Percentiles rank a stretch among this genome's conserved stretches.
These are phyloP conservation scores for Pseudotriccus pelzelni DNA, from an alignment of 2,797 vertebrate species.

Conservation along the genomic window DNA sequence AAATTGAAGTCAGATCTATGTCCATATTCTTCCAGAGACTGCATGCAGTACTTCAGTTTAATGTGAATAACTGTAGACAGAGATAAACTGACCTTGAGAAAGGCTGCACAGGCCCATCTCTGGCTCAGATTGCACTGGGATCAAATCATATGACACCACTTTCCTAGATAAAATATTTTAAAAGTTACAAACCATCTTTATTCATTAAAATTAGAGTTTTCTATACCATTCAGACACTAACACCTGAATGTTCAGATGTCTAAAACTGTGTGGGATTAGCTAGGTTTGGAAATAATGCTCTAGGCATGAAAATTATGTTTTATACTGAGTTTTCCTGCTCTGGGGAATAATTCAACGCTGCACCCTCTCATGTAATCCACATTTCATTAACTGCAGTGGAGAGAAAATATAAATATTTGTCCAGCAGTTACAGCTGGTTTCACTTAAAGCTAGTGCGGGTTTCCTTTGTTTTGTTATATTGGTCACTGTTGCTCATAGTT, in stretches of 20 bases:
- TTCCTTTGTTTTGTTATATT: slow-evolving; percentile 2
- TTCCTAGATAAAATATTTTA: not conserved
- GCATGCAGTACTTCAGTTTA: not conserved
- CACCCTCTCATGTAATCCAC: slow-evolving; percentile 57
- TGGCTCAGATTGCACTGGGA: not conserved
- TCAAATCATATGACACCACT: not conserved
- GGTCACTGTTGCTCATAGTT: not conserved
- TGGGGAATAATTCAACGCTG: slow-evolving; percentile 61
- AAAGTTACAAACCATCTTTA: not conserved
- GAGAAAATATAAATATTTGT: slow-evolving; percentile 58
- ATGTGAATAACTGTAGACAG: not conserved
- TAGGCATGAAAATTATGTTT: slow-evolving; percentile 44
- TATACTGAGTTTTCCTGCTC: slow-evolving; percentile 23
- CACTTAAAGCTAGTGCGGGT: not conserved
- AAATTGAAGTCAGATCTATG: not conserved
- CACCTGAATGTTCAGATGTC: slow-evolving; percentile 31
- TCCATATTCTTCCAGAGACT: not conserved
- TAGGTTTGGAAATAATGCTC: slow-evolving; percentile 55
- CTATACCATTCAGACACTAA: not conserved
- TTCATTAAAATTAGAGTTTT: not conserved
- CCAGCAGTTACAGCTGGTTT: slow-evolving; percentile 14
- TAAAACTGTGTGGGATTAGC: slow-evolving; percentile 46
- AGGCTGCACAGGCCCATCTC: not conserved
- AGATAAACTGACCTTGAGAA: not conserved
- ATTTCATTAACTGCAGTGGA: slow-evolving; percentile 53